phyloP scores from a whole-genome alignment of 2,113 vertebrate genomes.

The Odontophorus gujanensis region DNA sequence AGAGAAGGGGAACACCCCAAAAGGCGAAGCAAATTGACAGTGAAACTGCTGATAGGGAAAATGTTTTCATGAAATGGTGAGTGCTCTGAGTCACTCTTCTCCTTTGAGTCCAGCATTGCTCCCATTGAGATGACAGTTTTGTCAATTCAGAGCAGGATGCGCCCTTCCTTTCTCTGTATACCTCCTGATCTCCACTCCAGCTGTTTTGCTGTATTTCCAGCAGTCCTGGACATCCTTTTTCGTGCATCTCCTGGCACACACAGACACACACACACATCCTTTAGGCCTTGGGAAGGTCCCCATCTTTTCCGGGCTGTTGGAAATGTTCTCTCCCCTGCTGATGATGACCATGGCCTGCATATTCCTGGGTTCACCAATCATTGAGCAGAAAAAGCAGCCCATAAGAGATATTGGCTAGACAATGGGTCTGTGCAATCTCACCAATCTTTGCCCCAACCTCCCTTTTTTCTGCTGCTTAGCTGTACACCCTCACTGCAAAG shows the following conservation, averaged over 20 bases:
- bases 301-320: neutral
- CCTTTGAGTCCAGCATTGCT: neutral
- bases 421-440: neutral
- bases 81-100: neutral
- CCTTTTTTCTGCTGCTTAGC: neutral
- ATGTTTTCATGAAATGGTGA: neutral
- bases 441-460: neutral
- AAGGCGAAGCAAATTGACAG: conserved; percentile 28
- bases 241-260: neutral
- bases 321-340: neutral
- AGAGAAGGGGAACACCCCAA: neutral
- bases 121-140: rapidly evolving
- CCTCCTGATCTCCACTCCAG: neutral
- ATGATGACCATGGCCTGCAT: neutral
- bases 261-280: neutral
- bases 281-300: neutral
- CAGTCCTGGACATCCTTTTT: rapidly evolving
- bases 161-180: neutral
- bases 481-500: neutral
- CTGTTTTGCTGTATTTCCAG: neutral
- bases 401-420: neutral
- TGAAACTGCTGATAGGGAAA: conserved; percentile 33
- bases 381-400: neutral
- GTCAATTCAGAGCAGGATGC: neutral
- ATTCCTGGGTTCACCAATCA: neutral